A percentile compares a stretch with the other conserved stretches of the same genome.
phyloP scores from a whole-genome alignment of 2,797 vertebrate species.

The Vespertilio murinus region DNA sequence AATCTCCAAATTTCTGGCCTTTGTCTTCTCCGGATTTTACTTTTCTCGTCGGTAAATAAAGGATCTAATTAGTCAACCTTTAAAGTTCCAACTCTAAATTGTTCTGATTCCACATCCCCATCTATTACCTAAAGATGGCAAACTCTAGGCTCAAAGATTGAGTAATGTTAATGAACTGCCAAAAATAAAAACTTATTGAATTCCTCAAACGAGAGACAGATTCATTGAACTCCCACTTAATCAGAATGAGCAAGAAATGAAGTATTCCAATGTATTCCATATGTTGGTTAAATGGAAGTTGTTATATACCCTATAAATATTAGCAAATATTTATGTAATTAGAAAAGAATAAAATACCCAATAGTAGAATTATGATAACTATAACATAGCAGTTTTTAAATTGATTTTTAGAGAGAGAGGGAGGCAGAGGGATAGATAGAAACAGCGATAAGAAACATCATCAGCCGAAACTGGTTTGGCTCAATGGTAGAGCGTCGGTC shows the following conservation, averaged over 20 bases:
- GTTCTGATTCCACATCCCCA: neutral
- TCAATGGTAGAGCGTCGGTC: too few species aligned
- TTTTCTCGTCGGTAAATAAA: constrained; percentile 15
- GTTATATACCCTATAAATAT: neutral
- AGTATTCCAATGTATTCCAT: constrained; percentile 5
- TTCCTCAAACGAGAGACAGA: neutral
- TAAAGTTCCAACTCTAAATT: neutral
- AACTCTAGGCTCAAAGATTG: neutral
- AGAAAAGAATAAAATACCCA: neutral
- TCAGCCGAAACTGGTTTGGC: too few species aligned
- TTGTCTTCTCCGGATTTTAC: neutral
- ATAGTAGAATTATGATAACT: neutral
- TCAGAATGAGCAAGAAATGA: constrained; percentile 6
- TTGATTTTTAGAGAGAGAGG: too few species aligned
- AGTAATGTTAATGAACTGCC: constrained; percentile 14
- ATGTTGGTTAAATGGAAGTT: constrained; percentile 16
- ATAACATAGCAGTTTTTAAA: neutral
- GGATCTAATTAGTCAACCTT: neutral
- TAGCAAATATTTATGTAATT: constrained; percentile 27
- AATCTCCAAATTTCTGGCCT: neutral
- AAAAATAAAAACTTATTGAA: constrained; percentile 3
- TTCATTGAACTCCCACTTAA: neutral
- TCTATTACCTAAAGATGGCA: neutral
- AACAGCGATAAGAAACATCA: too few species aligned
- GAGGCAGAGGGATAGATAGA: too few species aligned